Conservation (phyloP, 2,888 invertebrate genomes). For the Crematogaster levior region DNA sequence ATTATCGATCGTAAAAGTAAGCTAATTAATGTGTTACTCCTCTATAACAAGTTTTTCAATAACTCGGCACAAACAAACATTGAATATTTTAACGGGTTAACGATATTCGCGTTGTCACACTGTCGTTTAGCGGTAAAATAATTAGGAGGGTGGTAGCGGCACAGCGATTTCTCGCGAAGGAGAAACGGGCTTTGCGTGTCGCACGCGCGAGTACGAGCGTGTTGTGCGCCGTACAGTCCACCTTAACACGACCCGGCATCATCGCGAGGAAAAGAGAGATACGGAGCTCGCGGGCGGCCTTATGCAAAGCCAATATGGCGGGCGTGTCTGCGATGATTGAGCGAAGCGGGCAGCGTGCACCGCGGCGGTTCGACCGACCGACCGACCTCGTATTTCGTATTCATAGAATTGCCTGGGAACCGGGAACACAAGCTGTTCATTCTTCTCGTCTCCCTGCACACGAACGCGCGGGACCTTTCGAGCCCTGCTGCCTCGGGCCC, state of each 20-base stretch:
- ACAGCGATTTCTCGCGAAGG: conserved; percentile 61
- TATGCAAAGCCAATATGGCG: conserved; percentile 82
- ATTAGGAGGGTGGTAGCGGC: conserved; percentile 63
- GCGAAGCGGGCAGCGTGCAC: conserved; percentile 74
- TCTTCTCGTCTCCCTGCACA: conserved; percentile 56
- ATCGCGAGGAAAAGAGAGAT: conserved; percentile 46
- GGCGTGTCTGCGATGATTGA: conserved; percentile 83
- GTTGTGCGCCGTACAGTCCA: conserved; percentile 41
- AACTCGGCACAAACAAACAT: neutral
- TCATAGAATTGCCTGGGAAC: conserved; percentile 82
- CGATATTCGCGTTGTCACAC: conserved; percentile 38
- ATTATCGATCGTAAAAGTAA: neutral
- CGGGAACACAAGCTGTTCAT: conserved; percentile 65
- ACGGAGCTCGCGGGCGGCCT: conserved; percentile 69
- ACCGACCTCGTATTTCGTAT: conserved; percentile 83
- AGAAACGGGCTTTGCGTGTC: conserved; percentile 64
- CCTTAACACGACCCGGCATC: conserved; percentile 47
- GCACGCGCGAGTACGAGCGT: conserved; percentile 50
- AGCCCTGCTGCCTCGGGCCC: conserved; percentile 61
- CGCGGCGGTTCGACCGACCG: conserved; percentile 66
- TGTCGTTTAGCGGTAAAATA: conserved; percentile 67
- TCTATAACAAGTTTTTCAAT: neutral
- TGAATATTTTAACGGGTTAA: conserved; percentile 20
- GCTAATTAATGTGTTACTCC: neutral
- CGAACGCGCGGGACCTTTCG: conserved; percentile 62